Percentiles rank a stretch among this genome's conserved stretches.
Evolutionary conservation across 2,888 invertebrate genomes (phyloP).

Genomic region (Maniola hyperantus): DNA sequence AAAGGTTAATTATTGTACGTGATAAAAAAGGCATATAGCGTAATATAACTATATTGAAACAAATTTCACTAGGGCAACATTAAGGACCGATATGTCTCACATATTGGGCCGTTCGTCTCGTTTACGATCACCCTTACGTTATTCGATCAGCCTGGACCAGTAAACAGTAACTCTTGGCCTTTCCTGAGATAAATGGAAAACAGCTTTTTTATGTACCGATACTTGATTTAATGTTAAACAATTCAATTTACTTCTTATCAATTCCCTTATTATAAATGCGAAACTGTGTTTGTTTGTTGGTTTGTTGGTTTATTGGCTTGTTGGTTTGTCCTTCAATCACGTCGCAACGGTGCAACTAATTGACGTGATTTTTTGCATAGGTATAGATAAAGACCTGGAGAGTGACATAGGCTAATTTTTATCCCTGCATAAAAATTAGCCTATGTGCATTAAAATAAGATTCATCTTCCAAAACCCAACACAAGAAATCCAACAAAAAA

Average conservation of each 20-base stretch:
- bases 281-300: too few relatives aligned
- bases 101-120: slow-evolving; percentile 58
- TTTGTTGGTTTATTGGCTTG: too few relatives aligned
- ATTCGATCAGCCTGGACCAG: slow-evolving; percentile 37
- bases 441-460: too few relatives aligned
- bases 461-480: not conserved
- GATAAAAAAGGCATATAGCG: not conserved
- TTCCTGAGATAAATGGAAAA: slow-evolving; percentile 28
- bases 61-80: slow-evolving; percentile 13
- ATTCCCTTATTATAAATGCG: too few relatives aligned
- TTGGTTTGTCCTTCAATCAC: too few relatives aligned
- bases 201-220: slow-evolving; percentile 1
- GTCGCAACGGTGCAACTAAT: too few relatives aligned
- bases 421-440: too few relatives aligned
- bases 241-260: slow-evolving; percentile 3
- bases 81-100: slow-evolving; percentile 49
- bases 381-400: too few relatives aligned
- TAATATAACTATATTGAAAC: slow-evolving; percentile 4
- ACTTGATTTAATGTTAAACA: not conserved
- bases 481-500: too few relatives aligned
- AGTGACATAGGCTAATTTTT: too few relatives aligned
- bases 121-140: slow-evolving; percentile 51
- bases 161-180: slow-evolving; percentile 29
- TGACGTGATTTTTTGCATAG: too few relatives aligned
- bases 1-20: not conserved